Percentiles rank a stretch among this genome's conserved stretches.
Conservation (phyloP, 2,113 vertebrate species). For the Sterrhoptilus dennistouni region DNA sequence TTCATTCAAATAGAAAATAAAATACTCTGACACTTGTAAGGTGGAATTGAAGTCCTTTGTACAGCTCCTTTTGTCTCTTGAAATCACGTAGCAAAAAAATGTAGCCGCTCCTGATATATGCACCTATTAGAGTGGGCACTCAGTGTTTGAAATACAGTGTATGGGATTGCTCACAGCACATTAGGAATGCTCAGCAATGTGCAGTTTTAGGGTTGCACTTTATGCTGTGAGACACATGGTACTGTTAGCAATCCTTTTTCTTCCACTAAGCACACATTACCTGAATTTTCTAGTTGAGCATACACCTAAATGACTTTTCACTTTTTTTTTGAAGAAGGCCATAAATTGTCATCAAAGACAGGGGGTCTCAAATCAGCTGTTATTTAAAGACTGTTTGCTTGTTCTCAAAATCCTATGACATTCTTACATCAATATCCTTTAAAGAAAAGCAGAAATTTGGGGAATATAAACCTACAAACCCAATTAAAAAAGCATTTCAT, state of each 20-base stretch:
- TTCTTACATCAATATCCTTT: neutral
- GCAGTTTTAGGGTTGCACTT: slow-evolving; percentile 11
- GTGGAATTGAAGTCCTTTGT: neutral
- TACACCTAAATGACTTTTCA: slow-evolving; percentile 29
- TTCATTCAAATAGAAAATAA: neutral
- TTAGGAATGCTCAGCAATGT: slow-evolving; percentile 2
- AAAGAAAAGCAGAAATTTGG: neutral
- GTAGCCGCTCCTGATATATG: neutral
- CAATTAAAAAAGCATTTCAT: neutral
- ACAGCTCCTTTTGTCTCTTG: neutral
- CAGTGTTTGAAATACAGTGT: slow-evolving; percentile 24
- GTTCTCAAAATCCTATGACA: neutral
- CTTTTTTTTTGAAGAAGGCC: neutral
- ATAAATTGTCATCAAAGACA: slow-evolving; percentile 29
- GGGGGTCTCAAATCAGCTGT: neutral
- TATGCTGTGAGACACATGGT: slow-evolving; percentile 6
- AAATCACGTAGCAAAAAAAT: slow-evolving; percentile 10
- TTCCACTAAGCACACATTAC: slow-evolving; percentile 13
- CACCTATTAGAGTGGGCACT: neutral
- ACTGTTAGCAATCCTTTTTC: slow-evolving; percentile 12
- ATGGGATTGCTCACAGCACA: slow-evolving; percentile 29
- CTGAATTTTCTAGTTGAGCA: slow-evolving; percentile 23
- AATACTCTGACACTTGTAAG: neutral
- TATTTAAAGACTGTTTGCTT: neutral
- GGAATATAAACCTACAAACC: neutral